Conservation (phyloP, 2,888 invertebrate species). For the Dioctria linearis region DNA sequence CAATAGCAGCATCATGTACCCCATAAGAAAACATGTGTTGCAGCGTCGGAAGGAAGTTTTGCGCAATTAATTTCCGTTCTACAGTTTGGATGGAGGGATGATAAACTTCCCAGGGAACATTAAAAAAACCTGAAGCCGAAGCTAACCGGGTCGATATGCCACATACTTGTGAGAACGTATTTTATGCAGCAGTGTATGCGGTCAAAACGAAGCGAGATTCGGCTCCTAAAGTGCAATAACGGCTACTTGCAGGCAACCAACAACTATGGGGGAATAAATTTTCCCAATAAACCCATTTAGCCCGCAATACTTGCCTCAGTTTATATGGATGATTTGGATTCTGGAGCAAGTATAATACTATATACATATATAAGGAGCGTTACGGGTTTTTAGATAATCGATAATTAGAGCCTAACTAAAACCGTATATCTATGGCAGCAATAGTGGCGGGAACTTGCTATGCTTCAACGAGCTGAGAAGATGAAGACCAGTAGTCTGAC, state of each 20-base stretch:
- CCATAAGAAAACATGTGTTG: constrained; percentile 48
- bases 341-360: background rate
- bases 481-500: constrained; percentile 10
- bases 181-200: constrained; percentile 30
- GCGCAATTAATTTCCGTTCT: constrained; percentile 48
- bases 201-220: constrained; percentile 25
- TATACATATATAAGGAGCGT: constrained; percentile 18
- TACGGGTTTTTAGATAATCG: constrained; percentile 50
- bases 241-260: constrained; percentile 25
- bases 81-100: constrained; percentile 15
- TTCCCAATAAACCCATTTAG: constrained; percentile 46
- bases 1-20: background rate
- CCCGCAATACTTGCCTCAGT: constrained; percentile 30
- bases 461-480: constrained; percentile 3
- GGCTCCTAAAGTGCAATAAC: constrained; percentile 42
- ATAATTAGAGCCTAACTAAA: constrained; percentile 38
- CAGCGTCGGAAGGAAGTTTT: constrained; percentile 42
- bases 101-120: constrained; percentile 35
- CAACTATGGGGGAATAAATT: constrained; percentile 35
- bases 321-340: constrained; percentile 28
- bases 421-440: constrained; percentile 13
- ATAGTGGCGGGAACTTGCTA: background rate
- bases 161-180: constrained; percentile 23
- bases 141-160: constrained; percentile 13
- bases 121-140: constrained; percentile 12